Evolutionary conservation across 2,888 invertebrate genomes (phyloP), one percentile per base, ranked within the genome.

Genomic region (Chromoteleia sp.): DNA sequence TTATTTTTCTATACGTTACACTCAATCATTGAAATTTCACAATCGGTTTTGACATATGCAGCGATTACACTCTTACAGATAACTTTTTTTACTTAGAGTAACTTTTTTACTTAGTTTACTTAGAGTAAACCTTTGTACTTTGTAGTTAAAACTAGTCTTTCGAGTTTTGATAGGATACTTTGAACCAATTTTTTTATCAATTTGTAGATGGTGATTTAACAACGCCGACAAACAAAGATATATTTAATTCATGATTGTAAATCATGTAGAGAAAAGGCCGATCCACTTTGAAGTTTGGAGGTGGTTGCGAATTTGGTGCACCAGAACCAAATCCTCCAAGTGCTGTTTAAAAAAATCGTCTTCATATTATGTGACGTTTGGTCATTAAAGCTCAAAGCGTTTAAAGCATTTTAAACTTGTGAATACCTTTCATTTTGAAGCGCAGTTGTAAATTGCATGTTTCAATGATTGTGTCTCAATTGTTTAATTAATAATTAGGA

Each of bases 261-360:
- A 73, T 52, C 30, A 19, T 52, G 10, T 61, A 61, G 41, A 45
- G 3, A n/a, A 73, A 73, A 19, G 73, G 73, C 3, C n/a, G 61
- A 4, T 73, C 52, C 52, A 73, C 73, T 52, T 12, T 59, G 30
- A 71, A 71, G n/a, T n/a, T n/a, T n/a, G n/a, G n/a, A n/a, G n/a
- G n/a, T n/a, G n/a, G n/a, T n/a, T n/a, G n/a, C n/a, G n/a, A n/a
- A n/a, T n/a, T n/a, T n/a, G n/a, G n/a, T n/a, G n/a, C n/a, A n/a
- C n/a, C n/a, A n/a, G n/a, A n/a, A n/a, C n/a, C n/a, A n/a, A n/a
- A n/a, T n/a, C n/a, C n/a, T n/a, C n/a, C n/a, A n/a, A n/a, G n/a
- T n/a, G n/a, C n/a, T n/a, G n/a, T n/a, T n/a, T n/a, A n/a, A n/a
- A n/a, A n/a, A n/a, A n/a, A n/a, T n/a, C n/a, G n/a, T n/a, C n/a